These are phyloP conservation scores for Pseudocheirus occidentalis DNA, from an alignment of 2,797 vertebrate genomes.

Conservation along the genomic window DNA sequence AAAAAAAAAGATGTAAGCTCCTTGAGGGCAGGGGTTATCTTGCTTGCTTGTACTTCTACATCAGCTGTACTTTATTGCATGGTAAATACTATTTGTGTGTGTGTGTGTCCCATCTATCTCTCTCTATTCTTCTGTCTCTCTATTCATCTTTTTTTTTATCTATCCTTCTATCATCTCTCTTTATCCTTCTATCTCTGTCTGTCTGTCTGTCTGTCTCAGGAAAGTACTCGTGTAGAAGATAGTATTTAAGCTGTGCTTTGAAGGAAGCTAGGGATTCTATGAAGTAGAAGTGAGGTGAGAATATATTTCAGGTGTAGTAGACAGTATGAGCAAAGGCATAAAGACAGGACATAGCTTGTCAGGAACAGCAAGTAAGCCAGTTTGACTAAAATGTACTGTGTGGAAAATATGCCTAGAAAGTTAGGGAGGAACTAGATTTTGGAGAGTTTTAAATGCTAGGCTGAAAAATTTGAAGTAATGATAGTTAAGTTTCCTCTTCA, in stretches of 20 bases:
- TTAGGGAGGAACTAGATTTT: background rate
- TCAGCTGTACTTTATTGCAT: background rate
- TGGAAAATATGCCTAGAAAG: background rate
- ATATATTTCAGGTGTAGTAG: background rate
- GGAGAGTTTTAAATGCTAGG: background rate
- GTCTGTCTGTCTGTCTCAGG: background rate
- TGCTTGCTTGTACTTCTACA: background rate
- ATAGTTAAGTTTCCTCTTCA: background rate
- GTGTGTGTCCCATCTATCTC: no score
- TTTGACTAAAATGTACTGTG: background rate
- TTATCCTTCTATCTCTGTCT: background rate
- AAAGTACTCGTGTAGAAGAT: background rate
- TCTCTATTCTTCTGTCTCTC: background rate
- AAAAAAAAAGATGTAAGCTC: background rate
- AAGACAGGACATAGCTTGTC: background rate
- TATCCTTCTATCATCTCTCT: background rate
- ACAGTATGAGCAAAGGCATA: background rate
- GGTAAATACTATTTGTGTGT: background rate
- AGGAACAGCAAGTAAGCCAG: background rate
- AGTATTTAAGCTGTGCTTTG: background rate
- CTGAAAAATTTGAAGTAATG: background rate
- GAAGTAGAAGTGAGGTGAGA: background rate
- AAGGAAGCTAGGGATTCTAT: background rate
- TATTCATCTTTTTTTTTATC: background rate
- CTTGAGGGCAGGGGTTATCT: background rate